Base-by-base conservation (phyloP, 2,113 vertebrate species). In the Urocitellus parryii region DNA sequence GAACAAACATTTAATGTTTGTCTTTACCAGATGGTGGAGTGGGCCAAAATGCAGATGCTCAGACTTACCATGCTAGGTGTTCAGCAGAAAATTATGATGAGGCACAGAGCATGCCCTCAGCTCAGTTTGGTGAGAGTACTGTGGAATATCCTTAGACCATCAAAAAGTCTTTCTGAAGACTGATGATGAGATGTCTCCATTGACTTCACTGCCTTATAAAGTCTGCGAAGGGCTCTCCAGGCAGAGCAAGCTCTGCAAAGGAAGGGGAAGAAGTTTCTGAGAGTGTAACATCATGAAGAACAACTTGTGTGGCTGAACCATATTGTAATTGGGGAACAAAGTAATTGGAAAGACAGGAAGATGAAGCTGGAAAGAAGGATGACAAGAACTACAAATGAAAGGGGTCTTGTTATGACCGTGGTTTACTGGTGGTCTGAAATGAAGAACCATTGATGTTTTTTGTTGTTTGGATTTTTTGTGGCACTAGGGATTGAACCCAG, bases 1-100 rank as follows among this genome's bases (percentile, higher is more conserved):
- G n/a, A 81, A 29, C 37, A 37, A 84, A 73, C 22, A 94, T 78
- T 56, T 72, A 82, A 37, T 77, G 25, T 91, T 79, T 90, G 45
- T 63, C 24, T 73, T 94, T 74, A 87, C 37, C 25, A 58, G 32
- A 74, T 88, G 76, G 63, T 70, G 48, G 16, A 92, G 10, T 87
- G 12, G 37, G 25, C 24, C 39, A 83, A 63, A 86, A 34, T 2
- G 68, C 67, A 73, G 22, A 17, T 82, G 56, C 18, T 37, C 37
- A 27, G 70, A 74, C 88, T 29, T 90, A 27, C 34, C 13, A 1
- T 86, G 53, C 12, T 90, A 10, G 45, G 27, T 92, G 83, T 4
- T 77, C n/a, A 45, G 51, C 42, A 51, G 82, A 37, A 39, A 85
- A 42, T 56, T 18, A 56, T 78, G 65, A 11, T 82, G 76, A 65